phyloP scores from a whole-genome alignment of 2,888 invertebrate species.

The Lacanobia wlatinum region DNA sequence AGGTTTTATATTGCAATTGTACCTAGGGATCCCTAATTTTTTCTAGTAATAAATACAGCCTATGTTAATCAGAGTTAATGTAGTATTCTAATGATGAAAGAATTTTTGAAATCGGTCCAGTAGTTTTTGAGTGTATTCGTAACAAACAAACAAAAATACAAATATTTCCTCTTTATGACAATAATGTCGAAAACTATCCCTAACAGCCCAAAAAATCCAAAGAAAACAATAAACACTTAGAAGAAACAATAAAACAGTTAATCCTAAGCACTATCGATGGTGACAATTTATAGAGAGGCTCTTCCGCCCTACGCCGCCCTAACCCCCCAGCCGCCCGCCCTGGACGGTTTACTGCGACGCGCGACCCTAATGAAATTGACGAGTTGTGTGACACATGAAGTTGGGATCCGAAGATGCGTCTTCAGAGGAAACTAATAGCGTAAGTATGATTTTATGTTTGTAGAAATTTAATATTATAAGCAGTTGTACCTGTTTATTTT shows the following conservation, averaged over 20 bases:
- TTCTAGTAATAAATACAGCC: too few relatives aligned
- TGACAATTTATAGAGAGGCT: slow-evolving; percentile 82
- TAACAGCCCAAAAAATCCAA: slow-evolving; percentile 14
- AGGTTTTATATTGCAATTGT: too few relatives aligned
- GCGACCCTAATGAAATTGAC: slow-evolving; percentile 87
- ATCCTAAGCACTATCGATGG: slow-evolving; percentile 73
- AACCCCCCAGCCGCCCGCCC: slow-evolving; percentile 51
- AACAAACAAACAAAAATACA: too few relatives aligned
- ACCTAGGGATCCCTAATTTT: too few relatives aligned
- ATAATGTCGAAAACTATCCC: background rate
- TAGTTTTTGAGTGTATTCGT: too few relatives aligned
- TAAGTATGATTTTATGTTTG: background rate
- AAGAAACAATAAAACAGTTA: slow-evolving; percentile 69
- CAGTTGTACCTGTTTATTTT: background rate
- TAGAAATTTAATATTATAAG: background rate
- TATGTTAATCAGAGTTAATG: too few relatives aligned
- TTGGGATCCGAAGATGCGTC: slow-evolving; percentile 31
- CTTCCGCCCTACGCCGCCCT: slow-evolving; percentile 52
- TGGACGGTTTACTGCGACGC: slow-evolving; percentile 78
- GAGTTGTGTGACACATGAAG: slow-evolving; percentile 58
- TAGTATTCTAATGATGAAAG: too few relatives aligned
- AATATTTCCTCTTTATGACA: too few relatives aligned
- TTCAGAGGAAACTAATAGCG: background rate
- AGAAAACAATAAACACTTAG: slow-evolving; percentile 68
- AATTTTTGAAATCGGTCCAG: too few relatives aligned